Evolutionary conservation across 2,113 vertebrate species (phyloP).

Genomic region (Archocentrus centrarchus): DNA sequence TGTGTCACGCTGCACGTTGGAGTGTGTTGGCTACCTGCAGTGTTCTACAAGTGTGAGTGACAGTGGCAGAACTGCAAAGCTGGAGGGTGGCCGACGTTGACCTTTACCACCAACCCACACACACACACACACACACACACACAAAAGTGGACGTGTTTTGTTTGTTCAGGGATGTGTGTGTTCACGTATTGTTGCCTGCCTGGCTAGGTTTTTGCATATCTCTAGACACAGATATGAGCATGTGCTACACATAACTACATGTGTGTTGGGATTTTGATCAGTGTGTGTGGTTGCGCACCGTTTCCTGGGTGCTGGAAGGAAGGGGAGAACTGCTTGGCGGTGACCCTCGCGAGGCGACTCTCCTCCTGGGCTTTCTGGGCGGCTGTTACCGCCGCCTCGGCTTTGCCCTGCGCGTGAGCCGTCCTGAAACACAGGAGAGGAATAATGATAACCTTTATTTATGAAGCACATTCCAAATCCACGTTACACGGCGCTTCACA

Average conservation of each 20-base stretch:
- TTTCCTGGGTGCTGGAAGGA: slow-evolving; percentile 97
- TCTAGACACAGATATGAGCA: not conserved
- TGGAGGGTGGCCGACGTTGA: slow-evolving; percentile 63
- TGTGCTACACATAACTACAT: not conserved
- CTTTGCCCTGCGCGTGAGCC: slow-evolving; percentile 93
- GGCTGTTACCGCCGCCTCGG: slow-evolving; percentile 88
- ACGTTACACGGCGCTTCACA: not conserved
- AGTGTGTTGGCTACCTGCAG: slow-evolving; percentile 45
- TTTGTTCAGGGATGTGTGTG: slow-evolving; percentile 1
- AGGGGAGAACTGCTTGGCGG: slow-evolving; percentile 98
- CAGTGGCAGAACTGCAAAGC: slow-evolving; percentile 51
- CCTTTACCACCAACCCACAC: slow-evolving; percentile 53
- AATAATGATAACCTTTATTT: not conserved
- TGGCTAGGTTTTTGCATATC: not conserved
- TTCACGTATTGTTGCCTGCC: slow-evolving; percentile 12
- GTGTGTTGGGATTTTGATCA: not conserved
- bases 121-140: not conserved
- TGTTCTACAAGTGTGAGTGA: slow-evolving; percentile 60
- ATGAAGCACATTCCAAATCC: not conserved
- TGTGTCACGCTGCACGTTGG: slow-evolving; percentile 19
- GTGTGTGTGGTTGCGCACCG: slow-evolving; percentile 82
- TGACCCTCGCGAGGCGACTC: slow-evolving; percentile 93
- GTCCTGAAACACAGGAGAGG: slow-evolving; percentile 83
- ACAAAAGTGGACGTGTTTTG: not conserved
- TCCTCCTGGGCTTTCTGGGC: slow-evolving; percentile 96